A percentile compares a stretch with the other conserved stretches of the same genome.
Evolutionary conservation across 2,113 vertebrate species (phyloP).

Genomic region (Amblyopsis rosae): DNA sequence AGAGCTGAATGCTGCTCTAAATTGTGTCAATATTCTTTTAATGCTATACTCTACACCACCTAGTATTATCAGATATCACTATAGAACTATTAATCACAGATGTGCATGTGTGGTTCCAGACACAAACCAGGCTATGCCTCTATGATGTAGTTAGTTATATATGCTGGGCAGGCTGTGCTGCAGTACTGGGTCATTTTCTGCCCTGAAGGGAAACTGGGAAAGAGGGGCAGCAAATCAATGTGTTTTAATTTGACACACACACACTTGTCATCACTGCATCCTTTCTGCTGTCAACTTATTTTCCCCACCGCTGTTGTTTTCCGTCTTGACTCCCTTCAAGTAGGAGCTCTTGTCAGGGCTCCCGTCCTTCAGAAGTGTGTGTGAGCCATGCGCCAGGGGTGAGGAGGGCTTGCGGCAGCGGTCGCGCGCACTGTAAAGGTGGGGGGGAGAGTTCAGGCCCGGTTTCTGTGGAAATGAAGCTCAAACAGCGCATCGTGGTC

Average conservation of each 20-base stretch:
- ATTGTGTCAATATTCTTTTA: too few species aligned
- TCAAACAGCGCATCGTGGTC: conserved; percentile 96
- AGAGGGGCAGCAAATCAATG: conserved; percentile 47
- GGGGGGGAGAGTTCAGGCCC: conserved; percentile 30
- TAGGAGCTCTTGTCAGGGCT: neutral
- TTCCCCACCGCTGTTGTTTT: conserved; percentile 5
- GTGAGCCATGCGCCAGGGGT: conserved; percentile 68
- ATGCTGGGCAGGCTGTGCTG: conserved; percentile 30
- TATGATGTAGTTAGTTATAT: conserved; percentile 27
- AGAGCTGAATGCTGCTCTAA: too few species aligned
- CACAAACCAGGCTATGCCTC: conserved; percentile 8
- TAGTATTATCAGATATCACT: too few species aligned
- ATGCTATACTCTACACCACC: too few species aligned
- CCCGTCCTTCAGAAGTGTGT: neutral
- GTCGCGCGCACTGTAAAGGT: conserved; percentile 31
- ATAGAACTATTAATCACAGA: too few species aligned
- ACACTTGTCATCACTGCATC: conserved; percentile 34
- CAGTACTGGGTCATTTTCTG: conserved; percentile 55
- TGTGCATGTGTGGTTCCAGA: neutral
- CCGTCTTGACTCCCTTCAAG: conserved; percentile 1
- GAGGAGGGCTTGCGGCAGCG: conserved; percentile 44
- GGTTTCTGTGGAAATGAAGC: conserved; percentile 85
- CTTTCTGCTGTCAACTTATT: neutral
- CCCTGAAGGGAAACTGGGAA: conserved; percentile 27
- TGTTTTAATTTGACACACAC: neutral